These are phyloP conservation scores for Cariama cristata DNA, from an alignment of 2,113 vertebrate species.

Conservation along the genomic window DNA sequence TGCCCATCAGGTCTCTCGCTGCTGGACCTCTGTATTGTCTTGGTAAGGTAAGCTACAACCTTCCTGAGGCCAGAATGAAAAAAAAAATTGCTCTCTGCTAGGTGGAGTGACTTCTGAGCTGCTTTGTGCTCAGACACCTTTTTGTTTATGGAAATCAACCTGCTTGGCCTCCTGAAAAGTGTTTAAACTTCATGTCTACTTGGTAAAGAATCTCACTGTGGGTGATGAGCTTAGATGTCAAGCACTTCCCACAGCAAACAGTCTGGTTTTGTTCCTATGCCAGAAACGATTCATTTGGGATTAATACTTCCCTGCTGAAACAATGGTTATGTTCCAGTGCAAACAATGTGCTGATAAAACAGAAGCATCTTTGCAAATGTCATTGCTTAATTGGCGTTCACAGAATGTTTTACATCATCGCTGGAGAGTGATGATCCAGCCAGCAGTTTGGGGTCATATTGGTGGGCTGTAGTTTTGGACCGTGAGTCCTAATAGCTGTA, in stretches of 20 bases:
- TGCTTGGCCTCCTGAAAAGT: not conserved
- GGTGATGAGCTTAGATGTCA: not conserved
- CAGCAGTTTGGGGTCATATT: not conserved
- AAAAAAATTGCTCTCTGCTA: not conserved
- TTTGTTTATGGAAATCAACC: not conserved
- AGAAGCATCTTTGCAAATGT: conserved; percentile 6
- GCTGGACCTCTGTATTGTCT: not conserved
- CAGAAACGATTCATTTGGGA: not conserved
- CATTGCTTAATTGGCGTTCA: not conserved
- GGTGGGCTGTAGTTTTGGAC: not conserved
- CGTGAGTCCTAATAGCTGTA: not conserved
- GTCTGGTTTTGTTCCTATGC: not conserved
- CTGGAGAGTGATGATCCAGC: not conserved
- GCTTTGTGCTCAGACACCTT: not conserved
- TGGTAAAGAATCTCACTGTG: not conserved
- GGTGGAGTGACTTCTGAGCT: not conserved
- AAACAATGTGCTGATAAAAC: not conserved
- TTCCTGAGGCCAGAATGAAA: not conserved
- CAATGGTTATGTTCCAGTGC: not conserved
- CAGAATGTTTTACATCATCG: not conserved
- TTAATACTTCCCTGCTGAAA: not conserved
- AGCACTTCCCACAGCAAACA: not conserved
- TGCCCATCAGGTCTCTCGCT: not conserved
- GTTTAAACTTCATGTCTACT: not conserved
- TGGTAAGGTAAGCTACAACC: not conserved